Conservation (phyloP, 2,888 invertebrate species). For the Incurvaria masculella region DNA sequence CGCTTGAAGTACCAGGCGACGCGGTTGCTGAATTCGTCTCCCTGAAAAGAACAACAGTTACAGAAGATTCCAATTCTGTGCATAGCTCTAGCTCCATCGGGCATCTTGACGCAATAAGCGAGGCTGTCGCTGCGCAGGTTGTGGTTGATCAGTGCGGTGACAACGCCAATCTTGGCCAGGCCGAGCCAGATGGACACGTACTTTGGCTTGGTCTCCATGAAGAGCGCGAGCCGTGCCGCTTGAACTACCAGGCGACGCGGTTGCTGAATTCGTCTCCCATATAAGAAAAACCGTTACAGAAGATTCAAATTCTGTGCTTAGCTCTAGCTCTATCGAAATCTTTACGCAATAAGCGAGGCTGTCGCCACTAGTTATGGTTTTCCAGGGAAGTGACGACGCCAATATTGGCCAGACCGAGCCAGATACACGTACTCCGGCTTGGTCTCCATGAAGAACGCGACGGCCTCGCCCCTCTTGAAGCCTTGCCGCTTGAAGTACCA, state of each 20-base stretch:
- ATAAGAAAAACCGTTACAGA: not conserved
- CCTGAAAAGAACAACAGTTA: constrained; percentile 28
- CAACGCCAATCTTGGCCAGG: constrained; percentile 76
- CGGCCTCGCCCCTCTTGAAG: constrained; percentile 69
- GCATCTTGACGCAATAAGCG: constrained; percentile 74
- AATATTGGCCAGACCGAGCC: constrained; percentile 88
- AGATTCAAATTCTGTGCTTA: not conserved
- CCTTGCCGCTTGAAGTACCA: constrained; percentile 55
- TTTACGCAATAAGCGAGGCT: constrained; percentile 78
- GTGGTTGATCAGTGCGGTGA: constrained; percentile 86
- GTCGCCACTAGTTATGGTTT: constrained; percentile 79
- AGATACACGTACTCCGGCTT: constrained; percentile 83
- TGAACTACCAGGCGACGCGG: constrained; percentile 55
- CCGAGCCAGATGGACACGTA: constrained; percentile 90
- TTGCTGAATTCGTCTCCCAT: constrained; percentile 60
- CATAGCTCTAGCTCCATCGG: constrained; percentile 40
- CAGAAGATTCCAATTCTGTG: too few species aligned
- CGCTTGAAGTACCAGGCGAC: constrained; percentile 56
- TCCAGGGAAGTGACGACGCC: constrained; percentile 81
- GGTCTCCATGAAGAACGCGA: constrained; percentile 88
- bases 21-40: constrained; percentile 58
- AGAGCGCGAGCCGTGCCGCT: constrained; percentile 65
- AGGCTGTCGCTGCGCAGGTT: constrained; percentile 78
- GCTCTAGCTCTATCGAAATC: too few species aligned
- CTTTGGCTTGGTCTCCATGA: constrained; percentile 88